Conservation (phyloP, 2,797 vertebrate genomes). For the Acrocephalus scirpaceus region DNA sequence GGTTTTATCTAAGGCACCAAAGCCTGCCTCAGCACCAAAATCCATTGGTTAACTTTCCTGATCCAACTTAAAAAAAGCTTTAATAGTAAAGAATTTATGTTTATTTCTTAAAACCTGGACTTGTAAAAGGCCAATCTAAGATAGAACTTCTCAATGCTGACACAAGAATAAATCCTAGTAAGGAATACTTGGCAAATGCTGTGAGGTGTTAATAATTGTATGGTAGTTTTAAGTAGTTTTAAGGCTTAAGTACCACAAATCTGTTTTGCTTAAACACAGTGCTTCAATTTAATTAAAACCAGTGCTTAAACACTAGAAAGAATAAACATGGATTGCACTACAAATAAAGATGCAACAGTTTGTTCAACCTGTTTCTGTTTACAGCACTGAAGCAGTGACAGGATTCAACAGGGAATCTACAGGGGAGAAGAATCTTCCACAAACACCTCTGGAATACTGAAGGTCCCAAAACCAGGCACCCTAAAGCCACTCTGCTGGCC, state of each 20-base stretch:
- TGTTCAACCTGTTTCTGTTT: not conserved
- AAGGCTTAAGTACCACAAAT: not conserved
- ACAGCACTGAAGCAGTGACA: not conserved
- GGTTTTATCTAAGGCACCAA: not conserved
- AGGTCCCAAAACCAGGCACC: not conserved
- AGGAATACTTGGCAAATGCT: not conserved
- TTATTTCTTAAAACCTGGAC: not conserved
- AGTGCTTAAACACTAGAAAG: not conserved
- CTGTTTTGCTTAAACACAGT: not conserved
- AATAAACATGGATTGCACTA: not conserved
- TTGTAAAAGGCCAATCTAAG: not conserved
- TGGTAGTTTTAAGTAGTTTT: not conserved
- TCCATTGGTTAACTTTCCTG: not conserved
- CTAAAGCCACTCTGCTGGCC: not conserved
- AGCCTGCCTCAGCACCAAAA: not conserved
- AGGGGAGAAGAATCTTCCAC: not conserved
- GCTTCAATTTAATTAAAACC: not conserved
- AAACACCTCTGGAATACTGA: not conserved
- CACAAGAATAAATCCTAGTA: not conserved
- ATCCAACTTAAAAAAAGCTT: not conserved
- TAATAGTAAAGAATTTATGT: not conserved
- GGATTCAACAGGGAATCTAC: not conserved
- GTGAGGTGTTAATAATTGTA: not conserved
- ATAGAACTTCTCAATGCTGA: not conserved
- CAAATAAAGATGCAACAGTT: not conserved